Evolutionary conservation across 1,140 invertebrate species (phyloP).

Genomic region (Pissodes strobi): DNA sequence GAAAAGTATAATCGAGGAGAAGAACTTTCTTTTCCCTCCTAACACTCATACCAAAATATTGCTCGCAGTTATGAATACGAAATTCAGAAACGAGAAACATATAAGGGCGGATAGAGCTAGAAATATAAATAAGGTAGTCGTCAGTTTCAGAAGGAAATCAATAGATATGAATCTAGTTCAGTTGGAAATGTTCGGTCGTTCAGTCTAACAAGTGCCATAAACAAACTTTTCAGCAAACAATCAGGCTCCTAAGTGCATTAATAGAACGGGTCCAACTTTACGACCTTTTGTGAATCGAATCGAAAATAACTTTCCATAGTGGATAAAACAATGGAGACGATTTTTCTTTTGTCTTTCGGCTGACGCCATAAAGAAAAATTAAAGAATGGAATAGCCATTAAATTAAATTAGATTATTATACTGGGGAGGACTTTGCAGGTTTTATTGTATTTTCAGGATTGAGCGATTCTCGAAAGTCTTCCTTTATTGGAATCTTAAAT

Average conservation of each 20-base stretch:
- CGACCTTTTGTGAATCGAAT: slow-evolving; percentile 30
- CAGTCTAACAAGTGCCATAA: slow-evolving; percentile 29
- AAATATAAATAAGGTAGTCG: slow-evolving; percentile 16
- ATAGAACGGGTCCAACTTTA: slow-evolving; percentile 29
- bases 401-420: slow-evolving; percentile 30
- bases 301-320: slow-evolving; percentile 30
- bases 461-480: neutral
- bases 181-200: slow-evolving; percentile 23
- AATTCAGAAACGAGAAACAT: neutral
- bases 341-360: slow-evolving; percentile 25
- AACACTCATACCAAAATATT: too few species aligned
- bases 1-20: too few species aligned
- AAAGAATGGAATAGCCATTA: slow-evolving; percentile 27
- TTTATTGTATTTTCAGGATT: slow-evolving; percentile 15
- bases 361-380: slow-evolving; percentile 21
- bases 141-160: slow-evolving; percentile 23
- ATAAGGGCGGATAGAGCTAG: neutral
- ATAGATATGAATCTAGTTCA: slow-evolving; percentile 29
- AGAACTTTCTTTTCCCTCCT: too few species aligned
- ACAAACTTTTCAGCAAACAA: slow-evolving; percentile 32
- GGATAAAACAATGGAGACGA: slow-evolving; percentile 27
- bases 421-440: slow-evolving; percentile 2
- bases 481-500: slow-evolving; percentile 5
- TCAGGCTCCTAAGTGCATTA: slow-evolving; percentile 28
- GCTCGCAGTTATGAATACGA: slow-evolving; percentile 13